Base-by-base conservation (phyloP, 1,140 invertebrate species). In the Potamilus streckersoni region DNA sequence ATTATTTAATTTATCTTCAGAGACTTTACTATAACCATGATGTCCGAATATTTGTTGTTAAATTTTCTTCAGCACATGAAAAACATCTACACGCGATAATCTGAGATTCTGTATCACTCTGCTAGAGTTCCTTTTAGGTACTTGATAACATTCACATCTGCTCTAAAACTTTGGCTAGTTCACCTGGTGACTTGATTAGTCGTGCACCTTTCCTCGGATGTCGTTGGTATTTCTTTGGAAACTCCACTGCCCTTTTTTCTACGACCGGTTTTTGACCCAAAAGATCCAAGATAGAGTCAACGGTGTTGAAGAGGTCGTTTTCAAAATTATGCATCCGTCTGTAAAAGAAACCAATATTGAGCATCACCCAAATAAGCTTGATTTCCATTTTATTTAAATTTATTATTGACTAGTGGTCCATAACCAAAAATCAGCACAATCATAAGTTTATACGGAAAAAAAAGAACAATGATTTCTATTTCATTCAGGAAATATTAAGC, bases 241-340 rank as follows among this genome's bases (percentile, higher is more conserved):
- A 0, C 14, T 74, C 63, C 23, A 31, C 63, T 20, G 58, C 19
- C 20, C 71, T 69, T 15, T 74, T 65, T 15, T 20, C 20, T 16
- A 80, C 79, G 2, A 55, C 31, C n/a, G 88, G 87, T 65, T 85
- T 86, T 16, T 89, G 87, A 68, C 88, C 88, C 6, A 89, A 82
- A 61, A 88, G 76, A 55, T 83, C 79, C 49, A 89, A 71, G 67
- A 89, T 89, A 70, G 84, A 82, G 73, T 89, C 88, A 11, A 89
- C 87, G 11, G 86, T 89, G 14, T 76, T 82, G 74, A 81, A 88
- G 15, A 89, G 79, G n/a, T 89, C 85, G 49, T 80, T 82, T 76
- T 89, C 88, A 79, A 89, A 89, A 71, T 82, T 84, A 31, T 85
- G 79, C 88, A 89, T 89, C 67, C 88, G 82, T 56, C 88, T 89